These are phyloP conservation scores for Podarcis siculus DNA, from an alignment of 2,797 vertebrate species.

Conservation along the genomic window DNA sequence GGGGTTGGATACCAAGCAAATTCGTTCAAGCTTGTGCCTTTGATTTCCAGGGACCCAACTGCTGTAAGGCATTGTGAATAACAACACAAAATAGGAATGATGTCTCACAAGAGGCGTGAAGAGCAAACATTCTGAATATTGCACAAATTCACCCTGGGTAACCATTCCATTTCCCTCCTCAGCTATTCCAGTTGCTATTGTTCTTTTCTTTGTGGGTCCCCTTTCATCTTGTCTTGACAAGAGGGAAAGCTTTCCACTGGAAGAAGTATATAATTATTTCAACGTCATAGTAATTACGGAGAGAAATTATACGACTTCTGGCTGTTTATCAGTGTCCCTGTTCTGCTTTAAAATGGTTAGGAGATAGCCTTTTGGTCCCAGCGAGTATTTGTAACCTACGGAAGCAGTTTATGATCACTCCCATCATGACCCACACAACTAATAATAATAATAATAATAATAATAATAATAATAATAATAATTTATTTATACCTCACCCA, in stretches of 20 bases:
- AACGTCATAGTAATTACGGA: background rate
- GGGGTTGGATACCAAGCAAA: background rate
- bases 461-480: no score
- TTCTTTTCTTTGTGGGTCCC: background rate
- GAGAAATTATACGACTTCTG: constrained; percentile 13
- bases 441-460: background rate
- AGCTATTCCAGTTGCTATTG: background rate
- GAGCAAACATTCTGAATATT: constrained; percentile 3
- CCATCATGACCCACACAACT: background rate
- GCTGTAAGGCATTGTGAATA: background rate
- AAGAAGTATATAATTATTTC: background rate
- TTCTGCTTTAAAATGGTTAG: background rate
- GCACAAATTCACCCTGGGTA: background rate
- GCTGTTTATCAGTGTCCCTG: background rate
- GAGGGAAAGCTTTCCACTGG: constrained; percentile 2
- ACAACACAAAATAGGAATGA: background rate
- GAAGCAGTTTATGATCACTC: background rate
- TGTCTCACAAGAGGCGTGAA: background rate
- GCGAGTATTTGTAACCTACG: background rate
- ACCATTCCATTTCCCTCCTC: background rate
- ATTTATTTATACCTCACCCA: no score
- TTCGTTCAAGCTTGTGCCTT: background rate
- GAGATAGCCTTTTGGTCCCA: background rate
- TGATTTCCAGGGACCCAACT: constrained; percentile 10
- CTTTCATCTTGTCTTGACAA: background rate